phyloP scores from a whole-genome alignment of 2,113 vertebrate species.

The Archilochus colubris region DNA sequence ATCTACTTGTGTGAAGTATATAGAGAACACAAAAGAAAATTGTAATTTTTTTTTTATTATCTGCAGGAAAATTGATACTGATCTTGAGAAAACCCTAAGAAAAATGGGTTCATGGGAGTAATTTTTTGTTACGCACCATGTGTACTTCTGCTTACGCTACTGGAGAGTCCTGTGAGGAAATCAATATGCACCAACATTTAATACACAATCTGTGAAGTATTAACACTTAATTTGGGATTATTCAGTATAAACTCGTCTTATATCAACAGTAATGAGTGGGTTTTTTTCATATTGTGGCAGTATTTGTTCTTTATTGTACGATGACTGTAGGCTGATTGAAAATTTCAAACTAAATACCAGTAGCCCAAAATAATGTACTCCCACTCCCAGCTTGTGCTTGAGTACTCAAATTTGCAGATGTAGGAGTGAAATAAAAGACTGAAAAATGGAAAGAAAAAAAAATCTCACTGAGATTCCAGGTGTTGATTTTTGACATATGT shows the following conservation, averaged over 20 bases:
- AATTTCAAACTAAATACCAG: conserved; percentile 50
- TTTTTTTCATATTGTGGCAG: conserved; percentile 17
- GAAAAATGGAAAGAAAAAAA: neutral
- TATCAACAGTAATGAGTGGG: neutral
- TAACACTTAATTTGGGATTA: conserved; percentile 60
- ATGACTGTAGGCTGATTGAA: conserved; percentile 7
- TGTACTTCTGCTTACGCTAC: neutral
- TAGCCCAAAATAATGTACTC: conserved; percentile 57
- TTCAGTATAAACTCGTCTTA: conserved; percentile 45
- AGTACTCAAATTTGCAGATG: conserved; percentile 71
- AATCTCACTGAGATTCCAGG: neutral
- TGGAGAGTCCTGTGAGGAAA: neutral
- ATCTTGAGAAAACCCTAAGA: conserved; percentile 27
- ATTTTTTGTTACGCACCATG: neutral
- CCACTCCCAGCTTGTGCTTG: conserved; percentile 53
- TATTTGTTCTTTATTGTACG: conserved; percentile 32
- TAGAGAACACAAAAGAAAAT: neutral
- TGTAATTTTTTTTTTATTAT: neutral
- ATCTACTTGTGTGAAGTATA: conserved; percentile 14
- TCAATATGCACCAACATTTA: conserved; percentile 5
- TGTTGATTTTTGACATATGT: neutral
- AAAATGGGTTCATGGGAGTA: neutral
- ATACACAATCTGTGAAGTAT: conserved; percentile 34
- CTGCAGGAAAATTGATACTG: conserved; percentile 1
- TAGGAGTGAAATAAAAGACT: conserved; percentile 64